Conservation (phyloP, 1,140 invertebrate genomes). For the Idris sp. region DNA sequence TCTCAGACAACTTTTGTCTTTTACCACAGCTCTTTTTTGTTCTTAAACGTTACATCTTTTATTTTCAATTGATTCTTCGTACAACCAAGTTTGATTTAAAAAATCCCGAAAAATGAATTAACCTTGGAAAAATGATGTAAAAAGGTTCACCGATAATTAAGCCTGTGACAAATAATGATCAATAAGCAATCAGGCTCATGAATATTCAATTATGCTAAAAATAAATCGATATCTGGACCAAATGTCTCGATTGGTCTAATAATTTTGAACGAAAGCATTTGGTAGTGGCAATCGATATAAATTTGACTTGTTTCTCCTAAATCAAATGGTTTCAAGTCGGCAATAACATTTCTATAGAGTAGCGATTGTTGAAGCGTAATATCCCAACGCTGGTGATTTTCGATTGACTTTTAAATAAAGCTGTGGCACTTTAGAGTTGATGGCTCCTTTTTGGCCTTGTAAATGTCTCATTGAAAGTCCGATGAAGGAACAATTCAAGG, state of each 20-base stretch:
- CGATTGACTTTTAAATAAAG: slow-evolving; percentile 64
- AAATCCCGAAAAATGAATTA: no score
- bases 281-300: slow-evolving; percentile 29
- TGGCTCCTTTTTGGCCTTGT: slow-evolving; percentile 60
- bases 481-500: slow-evolving; percentile 58
- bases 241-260: no score
- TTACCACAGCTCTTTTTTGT: no score
- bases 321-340: slow-evolving; percentile 45
- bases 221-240: no score
- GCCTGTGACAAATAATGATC: no score
- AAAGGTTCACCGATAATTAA: no score
- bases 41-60: no score
- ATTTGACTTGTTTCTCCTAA: slow-evolving; percentile 42
- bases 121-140: no score
- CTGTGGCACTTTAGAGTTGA: slow-evolving; percentile 41
- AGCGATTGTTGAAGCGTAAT: slow-evolving; percentile 47
- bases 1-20: slow-evolving; percentile 23
- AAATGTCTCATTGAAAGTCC: slow-evolving; percentile 71
- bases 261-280: slow-evolving; percentile 18
- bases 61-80: no score
- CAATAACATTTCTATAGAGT: slow-evolving; percentile 24
- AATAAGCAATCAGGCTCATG: no score
- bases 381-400: slow-evolving; percentile 59
- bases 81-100: no score
- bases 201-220: no score